A percentile compares a stretch with the other conserved stretches of the same genome.
phyloP scores from a whole-genome alignment of 2,888 invertebrate genomes.

The Pollenia angustigena region DNA sequence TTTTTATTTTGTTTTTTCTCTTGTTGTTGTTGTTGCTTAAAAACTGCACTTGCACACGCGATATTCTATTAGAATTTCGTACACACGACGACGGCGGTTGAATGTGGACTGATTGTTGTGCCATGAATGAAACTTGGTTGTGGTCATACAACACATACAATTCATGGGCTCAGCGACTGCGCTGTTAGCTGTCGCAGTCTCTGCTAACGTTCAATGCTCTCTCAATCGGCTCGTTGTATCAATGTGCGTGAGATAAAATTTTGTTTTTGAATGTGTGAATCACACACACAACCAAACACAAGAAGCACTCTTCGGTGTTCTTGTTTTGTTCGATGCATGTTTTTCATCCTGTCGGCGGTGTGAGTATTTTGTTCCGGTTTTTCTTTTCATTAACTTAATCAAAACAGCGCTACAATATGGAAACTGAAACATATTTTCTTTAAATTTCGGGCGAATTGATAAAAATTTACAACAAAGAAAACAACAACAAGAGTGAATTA shows the following conservation, averaged over 20 bases:
- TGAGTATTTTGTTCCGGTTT: constrained; percentile 63
- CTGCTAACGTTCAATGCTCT: constrained; percentile 23
- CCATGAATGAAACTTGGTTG: constrained; percentile 81
- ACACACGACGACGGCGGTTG: constrained; percentile 80
- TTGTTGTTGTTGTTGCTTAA: constrained; percentile 30
- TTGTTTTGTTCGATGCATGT: constrained; percentile 15
- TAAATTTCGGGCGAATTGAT: constrained; percentile 44
- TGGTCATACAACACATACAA: constrained; percentile 61
- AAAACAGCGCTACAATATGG: constrained; percentile 3
- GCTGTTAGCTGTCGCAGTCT: constrained; percentile 8
- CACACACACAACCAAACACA: background rate
- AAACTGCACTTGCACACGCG: constrained; percentile 67
- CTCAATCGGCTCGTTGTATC: constrained; percentile 35
- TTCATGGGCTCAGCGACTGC: constrained; percentile 38
- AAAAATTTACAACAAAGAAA: background rate
- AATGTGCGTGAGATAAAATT: constrained; percentile 47
- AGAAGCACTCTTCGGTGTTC: background rate
- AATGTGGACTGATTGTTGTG: constrained; percentile 80
- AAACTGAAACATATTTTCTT: constrained; percentile 43
- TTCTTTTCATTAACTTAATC: constrained; percentile 7
- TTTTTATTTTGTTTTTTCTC: constrained; percentile 29
- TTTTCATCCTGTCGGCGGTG: constrained; percentile 58
- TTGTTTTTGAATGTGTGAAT: constrained; percentile 15
- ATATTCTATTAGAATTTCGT: constrained; percentile 60
- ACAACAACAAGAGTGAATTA: too few species aligned